A percentile compares a stretch with the other conserved stretches of the same genome.
Conservation (phyloP, 2,888 invertebrate genomes). For the Oscheius sp. region DNA sequence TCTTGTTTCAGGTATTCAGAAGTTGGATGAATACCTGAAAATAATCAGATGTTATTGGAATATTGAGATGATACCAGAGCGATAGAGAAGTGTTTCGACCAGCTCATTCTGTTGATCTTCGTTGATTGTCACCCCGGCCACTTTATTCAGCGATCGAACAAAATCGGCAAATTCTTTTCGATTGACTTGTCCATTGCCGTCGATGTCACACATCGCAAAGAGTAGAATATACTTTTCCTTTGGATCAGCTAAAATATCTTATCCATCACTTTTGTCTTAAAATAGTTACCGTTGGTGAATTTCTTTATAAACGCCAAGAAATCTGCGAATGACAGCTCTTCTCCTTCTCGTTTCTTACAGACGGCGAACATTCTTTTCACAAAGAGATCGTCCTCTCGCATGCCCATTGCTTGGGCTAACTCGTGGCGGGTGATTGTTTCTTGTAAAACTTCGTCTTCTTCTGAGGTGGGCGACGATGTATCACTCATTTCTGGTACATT, state of each 20-base stretch:
- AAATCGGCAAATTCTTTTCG: constrained; percentile 92
- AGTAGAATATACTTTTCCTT: constrained; percentile 82
- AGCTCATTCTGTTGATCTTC: constrained; percentile 51
- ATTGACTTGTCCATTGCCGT: constrained; percentile 91
- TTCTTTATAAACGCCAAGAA: constrained; percentile 84
- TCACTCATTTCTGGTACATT: constrained; percentile 58
- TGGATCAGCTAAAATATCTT: background rate
- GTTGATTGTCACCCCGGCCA: constrained; percentile 69
- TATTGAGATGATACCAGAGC: constrained; percentile 34
- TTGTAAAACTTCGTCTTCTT: constrained; percentile 59
- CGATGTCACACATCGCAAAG: constrained; percentile 96
- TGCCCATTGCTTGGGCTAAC: constrained; percentile 93
- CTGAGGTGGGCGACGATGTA: constrained; percentile 42
- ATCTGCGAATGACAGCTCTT: constrained; percentile 89
- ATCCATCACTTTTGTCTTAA: background rate
- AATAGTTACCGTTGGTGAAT: constrained; percentile 57
- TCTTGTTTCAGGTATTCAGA: constrained; percentile 58
- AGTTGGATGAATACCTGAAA: constrained; percentile 57
- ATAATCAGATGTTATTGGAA: background rate
- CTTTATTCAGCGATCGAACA: constrained; percentile 77
- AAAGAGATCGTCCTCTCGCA: constrained; percentile 93
- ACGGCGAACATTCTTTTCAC: constrained; percentile 97
- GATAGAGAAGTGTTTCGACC: constrained; percentile 52
- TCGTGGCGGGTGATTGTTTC: constrained; percentile 78
- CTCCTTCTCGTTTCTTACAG: constrained; percentile 81